Conservation (phyloP, 2,113 vertebrate species). For the Danionella cerebrum region DNA sequence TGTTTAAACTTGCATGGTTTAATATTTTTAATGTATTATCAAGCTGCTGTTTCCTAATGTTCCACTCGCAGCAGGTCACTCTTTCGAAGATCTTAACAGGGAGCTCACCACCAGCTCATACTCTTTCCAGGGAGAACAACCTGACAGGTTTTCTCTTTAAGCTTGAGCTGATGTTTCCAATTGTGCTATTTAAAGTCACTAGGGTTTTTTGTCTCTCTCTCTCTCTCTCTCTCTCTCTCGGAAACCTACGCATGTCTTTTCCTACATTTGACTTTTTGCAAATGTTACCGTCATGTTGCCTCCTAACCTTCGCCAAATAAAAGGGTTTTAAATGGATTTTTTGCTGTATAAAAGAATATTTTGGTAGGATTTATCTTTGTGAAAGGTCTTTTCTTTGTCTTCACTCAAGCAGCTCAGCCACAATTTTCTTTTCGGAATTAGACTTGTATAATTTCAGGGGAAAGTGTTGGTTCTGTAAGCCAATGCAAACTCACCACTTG, state of each 20-base stretch:
- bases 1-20: not conserved
- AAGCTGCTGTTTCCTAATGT: not conserved
- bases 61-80: not conserved
- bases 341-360: not conserved
- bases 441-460: not conserved
- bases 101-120: not conserved
- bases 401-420: not conserved
- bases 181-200: conserved; percentile 28
- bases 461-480: not conserved
- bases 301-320: too few relatives aligned
- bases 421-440: not conserved
- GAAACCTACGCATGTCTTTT: conserved; percentile 12
- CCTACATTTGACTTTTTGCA: too few relatives aligned
- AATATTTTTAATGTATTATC: not conserved
- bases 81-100: not conserved
- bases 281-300: too few relatives aligned
- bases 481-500: not conserved
- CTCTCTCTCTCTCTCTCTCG: not conserved
- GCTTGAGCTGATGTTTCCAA: not conserved
- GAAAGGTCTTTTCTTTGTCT: too few relatives aligned
- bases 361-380: too few relatives aligned
- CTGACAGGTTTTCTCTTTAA: conserved; percentile 23
- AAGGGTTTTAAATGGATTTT: not conserved
- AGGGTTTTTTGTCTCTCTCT: conserved; percentile 3
- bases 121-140: conserved; percentile 7